Conservation (phyloP, 1,140 invertebrate species). For the Leptoteleia sp. region DNA sequence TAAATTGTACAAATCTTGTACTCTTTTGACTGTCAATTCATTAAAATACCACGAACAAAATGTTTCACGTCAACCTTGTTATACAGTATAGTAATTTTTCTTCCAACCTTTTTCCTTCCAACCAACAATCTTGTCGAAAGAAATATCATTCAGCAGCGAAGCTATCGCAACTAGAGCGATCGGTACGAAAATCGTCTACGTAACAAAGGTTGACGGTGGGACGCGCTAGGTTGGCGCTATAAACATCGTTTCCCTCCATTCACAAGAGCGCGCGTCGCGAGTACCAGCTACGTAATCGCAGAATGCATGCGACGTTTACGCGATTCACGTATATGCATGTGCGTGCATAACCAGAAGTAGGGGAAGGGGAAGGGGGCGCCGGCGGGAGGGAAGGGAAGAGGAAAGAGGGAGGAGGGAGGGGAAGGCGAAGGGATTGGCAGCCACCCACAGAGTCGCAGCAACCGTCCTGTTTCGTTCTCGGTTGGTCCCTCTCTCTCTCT, state of each 20-base stretch:
- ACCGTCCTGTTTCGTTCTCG: constrained; percentile 45
- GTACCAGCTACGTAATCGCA: constrained; percentile 38
- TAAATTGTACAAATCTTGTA: too few species aligned
- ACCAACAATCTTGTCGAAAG: neutral
- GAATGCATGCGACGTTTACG: constrained; percentile 56
- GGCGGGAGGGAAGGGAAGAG: constrained; percentile 8
- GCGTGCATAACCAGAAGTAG: constrained; percentile 11
- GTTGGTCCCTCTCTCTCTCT: constrained; percentile 3
- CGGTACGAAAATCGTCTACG: constrained; percentile 31
- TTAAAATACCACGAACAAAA: too few species aligned
- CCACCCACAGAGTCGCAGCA: constrained; percentile 73
- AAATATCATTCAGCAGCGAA: too few species aligned
- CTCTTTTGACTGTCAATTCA: too few species aligned
- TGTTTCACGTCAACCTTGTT: too few species aligned
- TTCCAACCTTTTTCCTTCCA: too few species aligned
- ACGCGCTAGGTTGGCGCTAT: constrained; percentile 36
- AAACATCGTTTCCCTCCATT: constrained; percentile 29
- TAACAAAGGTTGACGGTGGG: constrained; percentile 56
- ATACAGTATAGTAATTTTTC: too few species aligned
- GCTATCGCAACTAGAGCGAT: constrained; percentile 1
- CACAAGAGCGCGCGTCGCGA: constrained; percentile 33
- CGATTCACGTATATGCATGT: constrained; percentile 43
- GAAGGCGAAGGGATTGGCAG: constrained; percentile 67
- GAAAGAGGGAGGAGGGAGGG: constrained; percentile 43
- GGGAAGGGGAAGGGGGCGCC: constrained; percentile 29